These are phyloP conservation scores for Thecophora atra DNA, from an alignment of 2,888 invertebrate species.

Conservation along the genomic window DNA sequence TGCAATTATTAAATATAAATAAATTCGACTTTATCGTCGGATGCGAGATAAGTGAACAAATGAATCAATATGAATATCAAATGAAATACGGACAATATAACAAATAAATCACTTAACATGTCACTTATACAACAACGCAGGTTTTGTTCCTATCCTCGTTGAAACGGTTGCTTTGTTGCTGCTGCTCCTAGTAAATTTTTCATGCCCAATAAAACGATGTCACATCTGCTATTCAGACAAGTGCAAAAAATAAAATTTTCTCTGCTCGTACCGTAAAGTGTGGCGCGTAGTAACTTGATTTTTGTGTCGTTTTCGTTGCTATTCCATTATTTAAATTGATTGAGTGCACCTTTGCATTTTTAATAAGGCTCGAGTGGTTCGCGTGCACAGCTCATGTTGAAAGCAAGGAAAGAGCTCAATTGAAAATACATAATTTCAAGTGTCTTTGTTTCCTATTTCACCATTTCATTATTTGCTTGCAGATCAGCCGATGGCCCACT, in stretches of 20 bases:
- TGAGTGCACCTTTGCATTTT: slow-evolving; percentile 30
- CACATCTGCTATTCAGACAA: too few relatives aligned
- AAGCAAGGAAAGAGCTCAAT: not conserved
- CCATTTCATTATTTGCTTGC: slow-evolving; percentile 54
- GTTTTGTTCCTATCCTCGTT: not conserved
- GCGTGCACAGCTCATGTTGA: not conserved
- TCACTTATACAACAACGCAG: too few relatives aligned
- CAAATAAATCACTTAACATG: too few relatives aligned
- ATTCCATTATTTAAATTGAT: slow-evolving; percentile 29
- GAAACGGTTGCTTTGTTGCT: not conserved
- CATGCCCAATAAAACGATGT: not conserved
- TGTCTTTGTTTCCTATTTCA: too few relatives aligned
- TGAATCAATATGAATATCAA: too few relatives aligned
- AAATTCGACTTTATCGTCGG: too few relatives aligned
- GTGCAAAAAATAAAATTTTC: not conserved
- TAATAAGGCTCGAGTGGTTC: not conserved
- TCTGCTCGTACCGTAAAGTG: not conserved
- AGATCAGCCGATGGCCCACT: slow-evolving; percentile 83
- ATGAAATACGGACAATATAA: too few relatives aligned
- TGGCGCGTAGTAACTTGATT: not conserved
- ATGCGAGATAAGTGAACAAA: too few relatives aligned
- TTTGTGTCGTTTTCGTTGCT: slow-evolving; percentile 11
- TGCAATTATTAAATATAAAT: too few relatives aligned
- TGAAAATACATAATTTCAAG: not conserved
- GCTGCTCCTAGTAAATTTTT: not conserved